These are phyloP conservation scores for Magallana nippona DNA, from an alignment of 2,888 invertebrate genomes.

Conservation along the genomic window DNA sequence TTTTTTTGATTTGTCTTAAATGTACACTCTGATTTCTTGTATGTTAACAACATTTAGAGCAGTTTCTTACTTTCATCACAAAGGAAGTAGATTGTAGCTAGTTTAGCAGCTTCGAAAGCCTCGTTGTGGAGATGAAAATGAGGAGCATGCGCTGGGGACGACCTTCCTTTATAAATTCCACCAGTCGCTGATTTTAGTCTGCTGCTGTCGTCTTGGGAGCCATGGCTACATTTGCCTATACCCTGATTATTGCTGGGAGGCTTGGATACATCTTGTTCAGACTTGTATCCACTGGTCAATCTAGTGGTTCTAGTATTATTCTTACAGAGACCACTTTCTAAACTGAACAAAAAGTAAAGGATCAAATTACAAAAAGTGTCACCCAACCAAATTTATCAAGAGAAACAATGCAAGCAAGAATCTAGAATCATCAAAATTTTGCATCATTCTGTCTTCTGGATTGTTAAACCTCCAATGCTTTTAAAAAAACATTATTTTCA, in stretches of 20 bases:
- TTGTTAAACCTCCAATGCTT: too few relatives aligned
- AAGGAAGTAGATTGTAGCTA: neutral
- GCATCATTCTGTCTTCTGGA: too few relatives aligned
- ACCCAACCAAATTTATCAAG: too few relatives aligned
- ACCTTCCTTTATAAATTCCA: slow-evolving; percentile 13
- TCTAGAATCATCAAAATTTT: too few relatives aligned
- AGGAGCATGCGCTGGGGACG: slow-evolving; percentile 1
- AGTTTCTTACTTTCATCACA: neutral
- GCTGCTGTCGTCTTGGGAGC: neutral
- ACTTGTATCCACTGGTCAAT: slow-evolving; percentile 34
- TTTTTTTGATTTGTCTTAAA: too few relatives aligned
- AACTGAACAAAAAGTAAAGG: neutral
- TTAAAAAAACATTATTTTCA: too few relatives aligned
- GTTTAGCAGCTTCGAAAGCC: slow-evolving; percentile 16
- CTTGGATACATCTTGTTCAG: slow-evolving; percentile 34
- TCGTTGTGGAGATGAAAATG: neutral
- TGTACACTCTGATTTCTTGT: too few relatives aligned
- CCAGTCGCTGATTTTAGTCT: neutral
- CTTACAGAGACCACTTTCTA: neutral
- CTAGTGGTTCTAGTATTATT: slow-evolving; percentile 5
- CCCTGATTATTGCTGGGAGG: neutral
- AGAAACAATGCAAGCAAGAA: too few relatives aligned
- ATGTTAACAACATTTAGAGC: too few relatives aligned
- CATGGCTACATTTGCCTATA: slow-evolving; percentile 1
- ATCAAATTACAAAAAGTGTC: neutral